Evolutionary conservation across 2,797 vertebrate genomes (phyloP), one percentile per base, ranked within the genome.

Genomic region (Poecilia picta): DNA sequence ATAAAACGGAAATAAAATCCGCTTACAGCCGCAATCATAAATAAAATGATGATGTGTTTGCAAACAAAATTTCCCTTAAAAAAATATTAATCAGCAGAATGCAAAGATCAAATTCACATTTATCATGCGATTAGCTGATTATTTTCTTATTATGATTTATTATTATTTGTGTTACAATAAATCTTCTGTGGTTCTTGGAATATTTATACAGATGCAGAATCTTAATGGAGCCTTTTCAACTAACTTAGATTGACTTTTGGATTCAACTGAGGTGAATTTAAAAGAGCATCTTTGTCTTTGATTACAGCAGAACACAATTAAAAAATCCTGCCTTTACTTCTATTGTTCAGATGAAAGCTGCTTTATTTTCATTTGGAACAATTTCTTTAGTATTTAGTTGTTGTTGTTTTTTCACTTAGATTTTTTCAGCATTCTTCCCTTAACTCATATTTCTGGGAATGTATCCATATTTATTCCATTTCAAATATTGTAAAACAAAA

Each of bases 211-310:
- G 53, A 77, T 41, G 16, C n/a, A 55, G 31, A 39, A 36, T 16
- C 10, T 45, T 15, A 20, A 18, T 20, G 59, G 59, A 64, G 79
- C 13, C 2, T 49, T 77, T 20, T 5, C 53, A 23, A 85, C 81
- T 15, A 79, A 81, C 83, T 89, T 73, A 72, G 25, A 72, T 70
- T 49, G 74, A 79, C 76, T 62, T 59, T 36, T 28, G 74, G n/a
- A 55, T 79, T 68, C 76, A 45, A 84, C 31, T 39, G 28, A 36
- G 76, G 62, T 62, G 62, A 39, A 57, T 75, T 64, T 88, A 76
- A 88, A 90, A 75, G 64, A 0, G 77, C 62, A 81, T 85, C 36
- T 77, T 81, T 81, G n/a, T 51, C 74, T 83, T 84, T 86, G 74
- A 89, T 85, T 64, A 31, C 39, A 10, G 20, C 43, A 31, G 28